Evolutionary conservation across 2,888 invertebrate species (phyloP), one percentile per base, ranked within the genome.

Genomic region (Pristionchus fissidentatus): DNA sequence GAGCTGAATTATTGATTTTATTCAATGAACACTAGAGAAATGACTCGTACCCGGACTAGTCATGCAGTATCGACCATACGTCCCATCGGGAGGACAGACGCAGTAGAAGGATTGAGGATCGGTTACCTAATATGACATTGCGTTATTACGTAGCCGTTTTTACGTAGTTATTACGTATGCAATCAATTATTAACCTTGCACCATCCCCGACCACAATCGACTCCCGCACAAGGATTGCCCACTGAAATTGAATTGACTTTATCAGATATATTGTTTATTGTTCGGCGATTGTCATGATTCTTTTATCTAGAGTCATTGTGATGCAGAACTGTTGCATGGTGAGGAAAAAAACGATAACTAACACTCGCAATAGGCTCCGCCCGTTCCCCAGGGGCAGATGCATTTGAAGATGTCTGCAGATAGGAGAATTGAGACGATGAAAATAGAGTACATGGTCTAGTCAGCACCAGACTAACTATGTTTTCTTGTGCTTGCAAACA

Each of bases 141-240:
- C 22, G 26, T 57, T n/a, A 3, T 15, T 26, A 60, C 10, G 32
- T 32, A 2, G 10, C 29, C 4, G 13, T 22, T 8, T 57, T 0
- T 46, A 46, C 15, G 46, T 46, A 46, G 7, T 10, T 46, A 46
- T 46, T 10, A 46, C 7, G 7, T 10, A 46, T 10, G 15, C 46
- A 46, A 46, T 46, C 7, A 46, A 15, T 46, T 15, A 10, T 15
- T 38, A 19, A 38, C 70, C 70, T 70, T 22, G 26, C 70, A 70
- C 7, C 8, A 70, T 70, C 70, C 70, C 43, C 70, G 70, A 4
- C 70, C 70, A n/a, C 70, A 70, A 70, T 70, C 38, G 7, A 70
- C 26, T 8, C 70, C 70, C 26, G 41, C 70, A 32, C 70, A 70
- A 3, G 70, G 70, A 70, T 70, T 70, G 1, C 70, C 41, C 38